phyloP scores from a whole-genome alignment of 2,888 invertebrate genomes.

The Nomada fucata region DNA sequence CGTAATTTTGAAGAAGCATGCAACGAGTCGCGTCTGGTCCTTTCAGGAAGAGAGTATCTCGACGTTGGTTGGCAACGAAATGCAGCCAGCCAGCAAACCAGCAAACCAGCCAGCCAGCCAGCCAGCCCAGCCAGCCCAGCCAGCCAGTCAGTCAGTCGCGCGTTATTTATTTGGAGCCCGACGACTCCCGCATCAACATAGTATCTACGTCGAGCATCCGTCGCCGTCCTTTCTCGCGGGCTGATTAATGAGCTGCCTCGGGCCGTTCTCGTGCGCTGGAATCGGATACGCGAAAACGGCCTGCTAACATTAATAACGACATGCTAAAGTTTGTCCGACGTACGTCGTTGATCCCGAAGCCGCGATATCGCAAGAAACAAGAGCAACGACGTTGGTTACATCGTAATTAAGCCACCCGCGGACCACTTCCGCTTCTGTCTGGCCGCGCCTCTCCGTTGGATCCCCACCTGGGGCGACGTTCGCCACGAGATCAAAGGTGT shows the following conservation, averaged over 20 bases:
- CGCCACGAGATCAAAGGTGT: slow-evolving; percentile 44
- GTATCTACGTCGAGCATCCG: slow-evolving; percentile 65
- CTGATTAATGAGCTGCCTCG: slow-evolving; percentile 69
- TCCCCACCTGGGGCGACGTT: slow-evolving; percentile 5
- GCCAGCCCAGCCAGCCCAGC: background rate
- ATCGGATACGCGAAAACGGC: slow-evolving; percentile 69
- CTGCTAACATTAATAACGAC: slow-evolving; percentile 69
- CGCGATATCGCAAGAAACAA: slow-evolving; percentile 61
- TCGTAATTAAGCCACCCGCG: slow-evolving; percentile 63
- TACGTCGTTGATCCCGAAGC: slow-evolving; percentile 58
- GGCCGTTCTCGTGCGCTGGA: slow-evolving; percentile 62
- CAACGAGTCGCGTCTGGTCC: slow-evolving; percentile 12
- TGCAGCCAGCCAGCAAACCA: background rate
- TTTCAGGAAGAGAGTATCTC: slow-evolving; percentile 9
- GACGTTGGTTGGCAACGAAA: slow-evolving; percentile 13
- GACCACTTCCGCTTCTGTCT: slow-evolving; percentile 55
- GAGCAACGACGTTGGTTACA: slow-evolving; percentile 65
- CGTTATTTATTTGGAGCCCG: slow-evolving; percentile 64
- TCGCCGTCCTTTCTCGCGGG: slow-evolving; percentile 60
- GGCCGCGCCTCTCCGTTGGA: slow-evolving; percentile 20
- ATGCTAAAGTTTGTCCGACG: slow-evolving; percentile 67
- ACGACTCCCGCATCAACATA: slow-evolving; percentile 65
- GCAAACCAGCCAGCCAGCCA: background rate
- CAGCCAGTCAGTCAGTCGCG: slow-evolving; percentile 31
- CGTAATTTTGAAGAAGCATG: slow-evolving; percentile 17